phyloP scores from a whole-genome alignment of 1,140 invertebrate species.

The Octopus bimaculoides region DNA sequence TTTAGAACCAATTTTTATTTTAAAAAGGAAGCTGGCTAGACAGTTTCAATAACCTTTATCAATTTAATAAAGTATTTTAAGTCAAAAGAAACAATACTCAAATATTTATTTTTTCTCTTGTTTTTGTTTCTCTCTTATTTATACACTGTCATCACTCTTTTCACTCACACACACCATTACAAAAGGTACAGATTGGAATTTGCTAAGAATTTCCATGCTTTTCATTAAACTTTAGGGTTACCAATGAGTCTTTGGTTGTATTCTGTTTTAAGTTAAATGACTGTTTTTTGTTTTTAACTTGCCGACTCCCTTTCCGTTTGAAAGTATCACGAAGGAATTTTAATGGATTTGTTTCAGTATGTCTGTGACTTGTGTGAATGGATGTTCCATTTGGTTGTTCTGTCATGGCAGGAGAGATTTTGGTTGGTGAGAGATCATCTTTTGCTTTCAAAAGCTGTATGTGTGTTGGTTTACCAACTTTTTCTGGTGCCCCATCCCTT shows the following conservation, averaged over 20 bases:
- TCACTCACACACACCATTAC: not conserved
- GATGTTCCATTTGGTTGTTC: not conserved
- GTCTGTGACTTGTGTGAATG: not conserved
- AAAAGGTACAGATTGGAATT: not conserved
- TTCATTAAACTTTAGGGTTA: not conserved
- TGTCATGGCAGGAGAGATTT: not conserved
- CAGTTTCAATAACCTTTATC: no score
- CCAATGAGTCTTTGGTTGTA: not conserved
- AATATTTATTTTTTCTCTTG: no score
- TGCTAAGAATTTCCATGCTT: not conserved
- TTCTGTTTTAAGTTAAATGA: not conserved
- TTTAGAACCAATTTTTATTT: no score
- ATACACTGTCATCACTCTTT: not conserved
- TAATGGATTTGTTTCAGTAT: not conserved
- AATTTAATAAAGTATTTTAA: no score
- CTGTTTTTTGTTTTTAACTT: constrained; percentile 10
- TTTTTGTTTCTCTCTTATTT: no score
- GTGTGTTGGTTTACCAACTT: no score
- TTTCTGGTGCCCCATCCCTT: no score
- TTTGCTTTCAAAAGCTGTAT: not conserved
- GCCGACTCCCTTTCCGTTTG: constrained; percentile 6
- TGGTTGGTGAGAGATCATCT: not conserved
- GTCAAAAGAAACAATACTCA: no score
- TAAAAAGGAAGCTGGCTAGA: no score
- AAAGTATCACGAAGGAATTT: not conserved